These are phyloP conservation scores for Folsomia manolachei DNA, from an alignment of 2,888 invertebrate genomes.

Conservation along the genomic window DNA sequence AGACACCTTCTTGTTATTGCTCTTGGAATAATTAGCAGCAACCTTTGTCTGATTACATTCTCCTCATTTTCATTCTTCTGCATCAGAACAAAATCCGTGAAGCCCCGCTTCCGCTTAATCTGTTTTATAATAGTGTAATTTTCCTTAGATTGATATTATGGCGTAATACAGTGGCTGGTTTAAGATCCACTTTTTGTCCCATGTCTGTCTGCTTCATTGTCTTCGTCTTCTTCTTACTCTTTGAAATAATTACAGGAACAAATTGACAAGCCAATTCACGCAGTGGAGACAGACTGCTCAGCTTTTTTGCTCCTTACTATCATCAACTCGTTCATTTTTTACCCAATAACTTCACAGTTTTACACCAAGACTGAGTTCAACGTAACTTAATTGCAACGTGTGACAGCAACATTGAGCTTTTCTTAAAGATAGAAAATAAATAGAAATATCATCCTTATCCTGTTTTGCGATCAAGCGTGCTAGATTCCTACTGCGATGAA, in stretches of 20 bases:
- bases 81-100: neutral
- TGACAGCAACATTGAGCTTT: too few relatives aligned
- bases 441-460: too few relatives aligned
- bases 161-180: neutral
- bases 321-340: neutral
- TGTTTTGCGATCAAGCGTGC: too few relatives aligned
- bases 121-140: conserved; percentile 2
- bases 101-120: conserved; percentile 8
- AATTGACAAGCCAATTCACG: conserved; percentile 22
- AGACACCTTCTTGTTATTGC: conserved; percentile 44
- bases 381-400: too few relatives aligned
- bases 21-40: conserved; percentile 45
- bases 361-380: too few relatives aligned
- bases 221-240: conserved; percentile 28
- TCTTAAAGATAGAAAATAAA: too few relatives aligned
- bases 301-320: too few relatives aligned
- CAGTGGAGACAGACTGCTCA: conserved; percentile 16
- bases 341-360: neutral
- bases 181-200: conserved; percentile 1
- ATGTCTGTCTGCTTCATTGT: conserved; percentile 20
- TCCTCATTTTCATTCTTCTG: neutral
- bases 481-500: too few relatives aligned
- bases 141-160: neutral
- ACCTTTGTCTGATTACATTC: conserved; percentile 27
- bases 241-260: conserved; percentile 36